Base-by-base conservation (phyloP, 2,888 invertebrate species). In the Pachymerium ferrugineum region DNA sequence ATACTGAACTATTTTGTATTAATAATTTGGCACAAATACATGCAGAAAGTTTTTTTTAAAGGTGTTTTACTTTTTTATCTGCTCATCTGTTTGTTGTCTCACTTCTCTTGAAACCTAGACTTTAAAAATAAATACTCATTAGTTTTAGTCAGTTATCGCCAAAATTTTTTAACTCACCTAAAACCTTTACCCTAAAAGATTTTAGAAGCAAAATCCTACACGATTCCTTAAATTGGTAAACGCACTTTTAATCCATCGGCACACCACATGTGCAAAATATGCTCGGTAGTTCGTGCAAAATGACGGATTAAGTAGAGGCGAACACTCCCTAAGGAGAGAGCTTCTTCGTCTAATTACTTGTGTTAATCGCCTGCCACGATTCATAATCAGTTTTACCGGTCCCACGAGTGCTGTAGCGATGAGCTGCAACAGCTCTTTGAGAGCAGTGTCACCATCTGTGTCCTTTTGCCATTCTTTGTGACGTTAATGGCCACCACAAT, bases 291-390 rank as follows among this genome's bases (percentile, higher is more conserved):
- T 22, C 22, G 54, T 25, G 1, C 54, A 54, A 54, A 54, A 54
- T 54, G 54, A 54, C 54, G 54, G 54, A 54, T 54, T 54, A 54
- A 54, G 54, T 12, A 22, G 22, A 54, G 54, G 25, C 5, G 10
- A 8, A 25, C 12, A 54, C 28, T 54, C 54, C 54, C 54, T 14
- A 22, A 54, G 12, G 22, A 54, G 54, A 12, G 5, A 54, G 54
- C 54, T 22, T 54, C 54, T 54, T 54, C 54, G 54, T 54, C 54
- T 54, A 54, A 54, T 54, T 54, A 54, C 54, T 54, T 22, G 54
- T 54, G 54, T 54, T 54, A 54, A 54, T 54, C 54, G 54, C 22
- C 54, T 54, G 54, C 54, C 54, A 54, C 54, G 54, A 54, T 54
- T 54, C 54, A 54, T 54, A 54, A 54, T 54, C 54, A 25, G 54